A percentile compares a stretch with the other conserved stretches of the same genome.
Evolutionary conservation across 2,797 vertebrate genomes (phyloP).

Genomic region (Sebastes matsubarae): DNA sequence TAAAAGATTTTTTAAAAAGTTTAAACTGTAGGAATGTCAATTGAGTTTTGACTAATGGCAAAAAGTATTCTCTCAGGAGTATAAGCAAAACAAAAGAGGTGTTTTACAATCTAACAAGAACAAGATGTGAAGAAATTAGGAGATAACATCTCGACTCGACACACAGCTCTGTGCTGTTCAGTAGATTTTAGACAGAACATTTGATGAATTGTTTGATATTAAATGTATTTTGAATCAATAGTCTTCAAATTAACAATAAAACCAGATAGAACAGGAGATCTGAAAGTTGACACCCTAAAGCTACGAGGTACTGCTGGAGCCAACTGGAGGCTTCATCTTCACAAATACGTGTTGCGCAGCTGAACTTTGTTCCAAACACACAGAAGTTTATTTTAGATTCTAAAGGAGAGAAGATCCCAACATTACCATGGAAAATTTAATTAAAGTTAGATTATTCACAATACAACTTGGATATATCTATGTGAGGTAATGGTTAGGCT

Average conservation of each 20-base stretch:
- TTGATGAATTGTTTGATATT: neutral
- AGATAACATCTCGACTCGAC: neutral
- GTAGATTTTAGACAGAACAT: neutral
- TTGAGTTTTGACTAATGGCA: neutral
- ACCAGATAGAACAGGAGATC: no score
- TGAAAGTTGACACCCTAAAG: no score
- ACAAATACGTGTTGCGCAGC: neutral
- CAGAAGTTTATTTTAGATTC: neutral
- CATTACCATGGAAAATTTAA: neutral
- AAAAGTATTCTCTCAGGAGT: neutral
- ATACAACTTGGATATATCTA: neutral
- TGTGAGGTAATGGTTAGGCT: neutral
- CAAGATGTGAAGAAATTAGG: neutral
- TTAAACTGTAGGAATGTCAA: neutral
- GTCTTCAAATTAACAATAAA: neutral
- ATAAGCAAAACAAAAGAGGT: neutral
- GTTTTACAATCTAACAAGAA: neutral
- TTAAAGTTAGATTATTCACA: no score
- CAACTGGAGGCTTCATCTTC: neutral
- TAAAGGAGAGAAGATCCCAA: neutral
- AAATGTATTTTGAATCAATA: neutral
- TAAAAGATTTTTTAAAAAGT: neutral
- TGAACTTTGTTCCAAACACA: no score
- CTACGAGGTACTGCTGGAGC: no score
- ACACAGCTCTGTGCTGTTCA: neutral